Evolutionary conservation across 92 coral and sea anemone genomes (phyloP), one percentile per base, ranked within the genome.

Genomic region (Bergia puertoricense): DNA sequence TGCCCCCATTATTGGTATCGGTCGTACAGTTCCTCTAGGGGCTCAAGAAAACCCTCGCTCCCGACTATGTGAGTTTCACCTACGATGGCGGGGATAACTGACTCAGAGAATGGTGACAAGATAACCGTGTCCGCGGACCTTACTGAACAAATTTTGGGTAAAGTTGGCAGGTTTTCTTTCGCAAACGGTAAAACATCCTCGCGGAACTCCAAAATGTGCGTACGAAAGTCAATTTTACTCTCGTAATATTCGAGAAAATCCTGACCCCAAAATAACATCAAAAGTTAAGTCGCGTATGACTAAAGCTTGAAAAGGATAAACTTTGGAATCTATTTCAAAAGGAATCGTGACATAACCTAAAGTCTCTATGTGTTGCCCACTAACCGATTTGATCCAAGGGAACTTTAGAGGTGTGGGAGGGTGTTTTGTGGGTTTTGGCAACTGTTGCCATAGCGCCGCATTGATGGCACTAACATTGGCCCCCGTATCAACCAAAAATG

Each of bases 211-310:
- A 90, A 66, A 5, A 81, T 40, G 15, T 85, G 81, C 0, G 48
- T 50, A 51, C 79, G 14, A 16, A 93, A 83, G 76, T 92, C 88
- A 5, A 91, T 91, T 36, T 86, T 88, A 9, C 93, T 89, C 6
- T 89, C 38, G 50, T 83, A 95, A 36, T 37, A 56, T 20, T 91
- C 93, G 2, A 93, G 91, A 57, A 95, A 95, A n/a, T 95, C 95
- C 11, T 82, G 54, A 6, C 95, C 95, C 95, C 57, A 93, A 82
- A 8, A 93, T 95, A 10, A 87, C 93, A 48, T 88, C 93, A 51
- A 91, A 93, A 20, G 91, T 46, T 39, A 94, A 74, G 38, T 82
- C 74, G 6, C 85, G 86, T 1, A 88, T 89, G 4, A 94, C 59
- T 14, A 90, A 57, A 8, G 89, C 90, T 4, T 23, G 16, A 72